Evolutionary conservation across 2,888 invertebrate genomes (phyloP), one percentile per base, ranked within the genome.

Genomic region (Pseudoips prasinana): DNA sequence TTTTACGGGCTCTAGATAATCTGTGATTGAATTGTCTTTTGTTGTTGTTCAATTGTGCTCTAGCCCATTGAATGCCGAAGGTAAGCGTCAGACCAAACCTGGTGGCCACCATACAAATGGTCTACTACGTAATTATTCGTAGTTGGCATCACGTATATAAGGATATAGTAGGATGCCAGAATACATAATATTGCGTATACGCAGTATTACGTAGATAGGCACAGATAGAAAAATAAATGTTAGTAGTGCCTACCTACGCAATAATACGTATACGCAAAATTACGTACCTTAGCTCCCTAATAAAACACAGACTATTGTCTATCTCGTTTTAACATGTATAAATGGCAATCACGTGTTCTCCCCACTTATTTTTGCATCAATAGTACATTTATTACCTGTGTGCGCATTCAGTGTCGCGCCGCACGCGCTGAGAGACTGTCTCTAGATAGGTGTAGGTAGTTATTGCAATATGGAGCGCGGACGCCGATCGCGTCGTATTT

Each of bases 101-200:
- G 20, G 29, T 29, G 29, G 20, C 29, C 29, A 29, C 29, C 29
- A 29, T 29, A 29, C 29, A 26, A 29, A 29, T 29, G 29, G 29
- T 20, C 29, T 10, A 29, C 29, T 29, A 29, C 29, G 29, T 29
- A 29, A 29, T 20, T 1, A 10, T 29, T 7, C 29, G 22, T 29
- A 29, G 29, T 29, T 22, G 29, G 10, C 29, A 29, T 29, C 29
- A 29, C 22, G 22, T 10, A 29, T 29, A 22, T 11, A 20, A 14
- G 14, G 14, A 22, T 22, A 22, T 22, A 22, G n/a, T 22, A 22
- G 22, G 22, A 22, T 22, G 22, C 22, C 22, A 8, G 6, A 2
- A 22, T 22, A 22, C 22, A 7, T 22, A 8, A 22, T 22, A 22
- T n/a, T n/a, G 8, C n/a, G 8, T 8, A 8, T n/a, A 8, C 8